phyloP scores from a whole-genome alignment of 2,888 invertebrate genomes.

The Girardia tigrina region DNA sequence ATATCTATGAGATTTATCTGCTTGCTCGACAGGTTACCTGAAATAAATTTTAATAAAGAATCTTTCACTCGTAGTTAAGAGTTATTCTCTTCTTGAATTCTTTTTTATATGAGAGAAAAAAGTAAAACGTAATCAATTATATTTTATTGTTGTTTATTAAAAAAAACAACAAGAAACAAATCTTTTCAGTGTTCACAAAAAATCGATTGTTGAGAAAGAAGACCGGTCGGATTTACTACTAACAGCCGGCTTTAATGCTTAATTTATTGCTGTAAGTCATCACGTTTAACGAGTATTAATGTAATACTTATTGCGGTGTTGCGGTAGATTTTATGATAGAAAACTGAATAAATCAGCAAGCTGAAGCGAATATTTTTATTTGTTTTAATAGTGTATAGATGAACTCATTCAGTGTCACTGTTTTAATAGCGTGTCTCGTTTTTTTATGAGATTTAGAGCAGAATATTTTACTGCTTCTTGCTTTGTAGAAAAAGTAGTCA shows the following conservation, averaged over 20 bases:
- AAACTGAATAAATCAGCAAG: background rate
- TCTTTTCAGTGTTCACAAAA: background rate
- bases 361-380: background rate
- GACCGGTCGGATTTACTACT: background rate
- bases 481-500: too few relatives aligned
- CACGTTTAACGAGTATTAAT: background rate
- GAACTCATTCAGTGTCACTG: constrained; percentile 13
- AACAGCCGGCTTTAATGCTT: background rate
- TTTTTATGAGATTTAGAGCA: too few relatives aligned
- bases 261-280: background rate
- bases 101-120: background rate
- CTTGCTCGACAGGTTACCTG: constrained; percentile 16
- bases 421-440: too few relatives aligned
- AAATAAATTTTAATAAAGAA: background rate
- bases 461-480: too few relatives aligned
- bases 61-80: background rate
- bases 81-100: background rate
- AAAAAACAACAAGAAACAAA: too few relatives aligned
- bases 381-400: background rate
- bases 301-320: background rate
- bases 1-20: constrained; percentile 15
- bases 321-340: background rate
- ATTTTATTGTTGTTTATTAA: too few relatives aligned
- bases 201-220: background rate
- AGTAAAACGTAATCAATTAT: too few relatives aligned